Conservation (phyloP, 1,140 invertebrate species). For the Solenopsis invicta region DNA sequence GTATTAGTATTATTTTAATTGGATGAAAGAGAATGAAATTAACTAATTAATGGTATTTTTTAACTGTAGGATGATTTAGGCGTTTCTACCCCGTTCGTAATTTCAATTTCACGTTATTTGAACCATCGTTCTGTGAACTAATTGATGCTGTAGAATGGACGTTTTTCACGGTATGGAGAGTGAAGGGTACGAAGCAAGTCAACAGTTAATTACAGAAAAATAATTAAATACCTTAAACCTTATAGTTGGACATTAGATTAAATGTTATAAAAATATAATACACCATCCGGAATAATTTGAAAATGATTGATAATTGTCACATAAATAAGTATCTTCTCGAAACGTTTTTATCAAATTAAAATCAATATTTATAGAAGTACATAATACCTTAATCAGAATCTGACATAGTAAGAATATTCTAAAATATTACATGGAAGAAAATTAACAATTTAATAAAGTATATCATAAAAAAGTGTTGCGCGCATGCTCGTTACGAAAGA, state of each 20-base stretch:
- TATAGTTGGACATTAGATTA: background rate
- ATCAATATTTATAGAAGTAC: background rate
- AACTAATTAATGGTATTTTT: conserved; percentile 5
- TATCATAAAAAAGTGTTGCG: background rate
- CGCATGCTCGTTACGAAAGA: background rate
- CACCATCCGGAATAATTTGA: background rate
- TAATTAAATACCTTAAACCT: background rate
- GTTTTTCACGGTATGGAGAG: background rate
- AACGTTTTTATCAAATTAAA: background rate
- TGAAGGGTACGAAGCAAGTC: background rate
- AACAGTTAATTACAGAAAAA: background rate
- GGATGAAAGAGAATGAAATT: background rate
- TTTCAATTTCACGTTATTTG: background rate
- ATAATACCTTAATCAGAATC: too few relatives aligned
- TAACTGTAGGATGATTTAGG: background rate
- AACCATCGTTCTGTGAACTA: background rate
- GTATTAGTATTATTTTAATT: background rate
- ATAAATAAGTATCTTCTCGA: background rate
- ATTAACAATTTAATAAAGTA: too few relatives aligned
- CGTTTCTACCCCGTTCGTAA: background rate
- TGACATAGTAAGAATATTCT: too few relatives aligned
- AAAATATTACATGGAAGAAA: too few relatives aligned
- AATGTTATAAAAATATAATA: background rate
- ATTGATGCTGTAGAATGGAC: background rate
- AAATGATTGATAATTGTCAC: background rate